A percentile compares a stretch with the other conserved stretches of the same genome.
These are phyloP conservation scores for Lithophane socia DNA, from an alignment of 2,888 invertebrate species.

Conservation along the genomic window DNA sequence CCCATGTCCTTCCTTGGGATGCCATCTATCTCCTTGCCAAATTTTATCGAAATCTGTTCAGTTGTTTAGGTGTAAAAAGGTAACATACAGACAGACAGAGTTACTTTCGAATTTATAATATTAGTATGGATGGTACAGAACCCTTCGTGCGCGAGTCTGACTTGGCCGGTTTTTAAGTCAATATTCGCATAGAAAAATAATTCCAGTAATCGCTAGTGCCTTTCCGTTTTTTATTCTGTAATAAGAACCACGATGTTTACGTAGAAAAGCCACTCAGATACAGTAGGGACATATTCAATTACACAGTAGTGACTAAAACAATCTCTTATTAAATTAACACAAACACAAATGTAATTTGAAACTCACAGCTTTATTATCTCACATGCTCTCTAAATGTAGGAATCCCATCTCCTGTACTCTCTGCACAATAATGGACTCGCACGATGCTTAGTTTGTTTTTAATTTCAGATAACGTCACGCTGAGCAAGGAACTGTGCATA, in stretches of 20 bases:
- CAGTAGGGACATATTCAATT: not conserved
- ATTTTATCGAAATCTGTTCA: too few species aligned
- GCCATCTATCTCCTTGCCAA: too few species aligned
- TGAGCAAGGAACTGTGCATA: slow-evolving; percentile 52
- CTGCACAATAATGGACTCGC: slow-evolving; percentile 47
- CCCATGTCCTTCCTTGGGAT: too few species aligned
- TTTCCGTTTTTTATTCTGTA: not conserved
- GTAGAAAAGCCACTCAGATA: not conserved
- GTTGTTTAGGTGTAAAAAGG: too few species aligned
- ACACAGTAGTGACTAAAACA: not conserved
- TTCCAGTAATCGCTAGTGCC: not conserved
- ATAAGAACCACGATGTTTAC: not conserved
- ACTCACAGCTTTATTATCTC: slow-evolving; percentile 20
- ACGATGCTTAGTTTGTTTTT: slow-evolving; percentile 61
- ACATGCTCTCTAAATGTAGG: slow-evolving; percentile 29
- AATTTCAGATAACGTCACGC: slow-evolving; percentile 65
- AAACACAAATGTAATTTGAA: slow-evolving; percentile 29
- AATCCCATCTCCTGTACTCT: slow-evolving; percentile 30
- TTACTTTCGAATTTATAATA: too few species aligned
- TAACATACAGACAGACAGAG: too few species aligned
- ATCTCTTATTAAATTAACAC: slow-evolving; percentile 10
- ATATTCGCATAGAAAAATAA: not conserved
- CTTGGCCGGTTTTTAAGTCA: not conserved
- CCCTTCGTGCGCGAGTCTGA: too few species aligned
- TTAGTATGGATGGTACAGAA: too few species aligned